A percentile compares a stretch with the other conserved stretches of the same genome.
Conservation (phyloP, 2,888 invertebrate species). For the Sinotaia quadrata region DNA sequence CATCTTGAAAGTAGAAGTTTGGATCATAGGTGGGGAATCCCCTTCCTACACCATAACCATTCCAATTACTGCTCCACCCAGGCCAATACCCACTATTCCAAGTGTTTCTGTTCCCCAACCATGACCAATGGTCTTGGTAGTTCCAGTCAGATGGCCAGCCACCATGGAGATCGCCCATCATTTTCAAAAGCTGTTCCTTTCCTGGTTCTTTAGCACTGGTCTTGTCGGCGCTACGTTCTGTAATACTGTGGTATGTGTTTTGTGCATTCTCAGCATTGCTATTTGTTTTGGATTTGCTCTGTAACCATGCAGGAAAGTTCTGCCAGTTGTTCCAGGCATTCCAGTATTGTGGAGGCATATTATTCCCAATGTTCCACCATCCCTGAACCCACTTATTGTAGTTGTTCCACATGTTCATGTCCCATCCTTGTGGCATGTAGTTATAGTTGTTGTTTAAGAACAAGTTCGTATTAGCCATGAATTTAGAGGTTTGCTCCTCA, state of each 20-base stretch:
- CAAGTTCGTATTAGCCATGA: no score
- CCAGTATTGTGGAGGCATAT: neutral
- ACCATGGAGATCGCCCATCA: slow-evolving; percentile 16
- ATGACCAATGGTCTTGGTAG: neutral
- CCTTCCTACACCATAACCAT: neutral
- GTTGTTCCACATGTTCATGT: slow-evolving; percentile 17
- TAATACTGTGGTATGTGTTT: no score
- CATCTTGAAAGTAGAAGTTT: neutral
- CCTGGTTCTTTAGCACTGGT: no score
- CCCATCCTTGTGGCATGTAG: slow-evolving; percentile 6
- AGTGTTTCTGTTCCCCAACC: slow-evolving; percentile 8
- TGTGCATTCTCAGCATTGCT: no score
- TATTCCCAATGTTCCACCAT: neutral
- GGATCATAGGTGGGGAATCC: no score
- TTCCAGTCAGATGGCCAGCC: neutral
- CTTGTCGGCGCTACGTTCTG: no score
- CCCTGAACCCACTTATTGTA: slow-evolving; percentile 3
- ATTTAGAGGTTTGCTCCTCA: no score
- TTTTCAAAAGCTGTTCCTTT: no score
- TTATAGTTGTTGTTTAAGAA: neutral
- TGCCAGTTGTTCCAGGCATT: neutral
- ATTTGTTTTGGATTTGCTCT: no score
- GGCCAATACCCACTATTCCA: slow-evolving; percentile 19
- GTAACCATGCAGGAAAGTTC: no score
- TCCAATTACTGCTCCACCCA: slow-evolving; percentile 11